Evolutionary conservation across 2,888 invertebrate species (phyloP), one percentile per base, ranked within the genome.

Genomic region (Dicycla oo): DNA sequence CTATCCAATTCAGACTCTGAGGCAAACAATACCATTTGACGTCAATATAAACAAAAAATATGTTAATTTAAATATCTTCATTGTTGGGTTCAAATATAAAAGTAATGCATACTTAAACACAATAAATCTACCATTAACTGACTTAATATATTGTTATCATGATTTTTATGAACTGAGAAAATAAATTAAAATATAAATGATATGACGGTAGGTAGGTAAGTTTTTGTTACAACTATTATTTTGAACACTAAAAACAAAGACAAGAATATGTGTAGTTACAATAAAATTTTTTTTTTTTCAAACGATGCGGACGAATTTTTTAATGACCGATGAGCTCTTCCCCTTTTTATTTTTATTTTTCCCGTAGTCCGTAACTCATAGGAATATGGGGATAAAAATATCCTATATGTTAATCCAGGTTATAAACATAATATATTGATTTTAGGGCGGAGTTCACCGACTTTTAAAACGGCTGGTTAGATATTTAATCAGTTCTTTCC

Each of bases 11-110:
- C n/a, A 45, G 18, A 20, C 13, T 18, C 47, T 86, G 89, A 88
- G 89, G 87, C 71, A 64, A 71, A 75, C 66, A 73, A 82, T 80
- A 82, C 79, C 68, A 69, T 66, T 67, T 81, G 80, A 82, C 83
- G 80, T 84, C 78, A 75, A 70, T 56, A 43, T n/a, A n/a, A 45
- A 78, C 47, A 79, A 78, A 82, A 78, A 84, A 75, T 81, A 81
- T 73, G 71, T 30, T 62, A 78, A 81, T 81, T 70, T 57, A 11
- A 77, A 70, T 18, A 63, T 20, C 66, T 81, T 60, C 56, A 78
- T 78, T 78, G 75, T 81, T 73, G 38, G 11, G 23, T 62, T 30
- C 23, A 69, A 23, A 60, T 47, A n/a, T 26, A 47, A 5, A 45
- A 30, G 43, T 54, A 11, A 30, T 40, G 8, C 30, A 40, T 64